Evolutionary conservation across 2,888 invertebrate species (phyloP), one percentile per base, ranked within the genome.

Genomic region (Amphipyra berbera): DNA sequence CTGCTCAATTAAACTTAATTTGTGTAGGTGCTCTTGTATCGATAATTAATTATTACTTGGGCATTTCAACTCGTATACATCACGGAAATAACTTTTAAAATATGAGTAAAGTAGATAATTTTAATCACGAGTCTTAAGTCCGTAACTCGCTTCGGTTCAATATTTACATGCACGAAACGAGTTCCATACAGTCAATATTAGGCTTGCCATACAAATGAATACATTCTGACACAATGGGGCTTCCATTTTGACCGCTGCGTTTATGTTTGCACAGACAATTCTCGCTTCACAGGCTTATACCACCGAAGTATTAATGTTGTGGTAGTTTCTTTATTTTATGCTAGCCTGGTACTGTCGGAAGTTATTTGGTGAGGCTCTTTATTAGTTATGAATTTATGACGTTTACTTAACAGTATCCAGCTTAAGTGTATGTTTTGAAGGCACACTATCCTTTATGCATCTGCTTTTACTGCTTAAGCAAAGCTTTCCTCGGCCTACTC

Each of bases 201-300:
- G 84, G 85, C 86, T 90, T 89, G 84, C 92, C 90, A 91, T 92
- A 94, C 94, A 94, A 94, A 94, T 94, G 93, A 93, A 94, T 94
- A 94, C 93, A 92, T 93, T 92, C 89, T 92, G 90, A 89, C 89
- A 94, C 92, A 94, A 94, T 90, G 83, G 87, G 82, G 86, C 91
- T 92, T 93, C 94, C 93, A 94, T 93, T 92, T 93, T 92, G 92
- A 92, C 92, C 92, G 90, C 83, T 84, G 81, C 85, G 83, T 85
- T 74, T 87, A 75, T 92, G 91, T 94, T 93, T 94, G 89, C 86
- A 67, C 85, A 87, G 90, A 89, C 92, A 93, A 94, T 94, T 94
- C 93, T 89, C 92, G 87, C 86, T 86, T 76, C 84, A 79, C 85
- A 76, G 79, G 85, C 84, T 84, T 83, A 86, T 90, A 87, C 92